A percentile compares a stretch with the other conserved stretches of the same genome.
phyloP scores from a whole-genome alignment of 2,797 vertebrate species.

The Distichodus sexfasciatus region DNA sequence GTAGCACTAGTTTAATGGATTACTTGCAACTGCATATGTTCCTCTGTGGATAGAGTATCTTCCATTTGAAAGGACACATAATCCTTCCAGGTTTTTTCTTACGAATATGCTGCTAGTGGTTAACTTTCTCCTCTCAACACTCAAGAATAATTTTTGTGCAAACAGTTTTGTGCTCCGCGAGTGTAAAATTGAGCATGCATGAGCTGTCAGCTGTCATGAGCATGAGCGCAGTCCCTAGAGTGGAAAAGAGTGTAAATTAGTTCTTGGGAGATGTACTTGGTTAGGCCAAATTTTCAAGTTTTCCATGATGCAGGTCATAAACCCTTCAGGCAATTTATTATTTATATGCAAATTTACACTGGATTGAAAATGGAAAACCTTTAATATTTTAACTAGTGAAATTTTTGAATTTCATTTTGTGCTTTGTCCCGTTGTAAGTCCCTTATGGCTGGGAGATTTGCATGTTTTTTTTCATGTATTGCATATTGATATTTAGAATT shows the following conservation, averaged over 20 bases:
- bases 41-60: neutral
- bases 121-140: neutral
- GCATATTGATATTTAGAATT: no score
- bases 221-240: neutral
- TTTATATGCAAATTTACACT: neutral
- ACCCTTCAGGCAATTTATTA: neutral
- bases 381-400: no score
- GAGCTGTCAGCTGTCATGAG: constrained; percentile 1
- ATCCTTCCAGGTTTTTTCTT: neutral
- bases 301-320: neutral
- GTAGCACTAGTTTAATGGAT: neutral
- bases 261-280: neutral
- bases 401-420: no score
- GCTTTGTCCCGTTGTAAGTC: no score
- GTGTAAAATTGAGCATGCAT: neutral
- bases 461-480: no score
- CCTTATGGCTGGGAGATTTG: no score
- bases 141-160: neutral
- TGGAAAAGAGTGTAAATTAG: neutral
- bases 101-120: neutral
- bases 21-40: neutral
- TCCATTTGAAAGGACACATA: neutral
- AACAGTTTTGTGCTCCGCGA: neutral
- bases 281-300: neutral
- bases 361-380: neutral